Conservation (phyloP, 2,888 invertebrate species). For the Terebella lapidaria region DNA sequence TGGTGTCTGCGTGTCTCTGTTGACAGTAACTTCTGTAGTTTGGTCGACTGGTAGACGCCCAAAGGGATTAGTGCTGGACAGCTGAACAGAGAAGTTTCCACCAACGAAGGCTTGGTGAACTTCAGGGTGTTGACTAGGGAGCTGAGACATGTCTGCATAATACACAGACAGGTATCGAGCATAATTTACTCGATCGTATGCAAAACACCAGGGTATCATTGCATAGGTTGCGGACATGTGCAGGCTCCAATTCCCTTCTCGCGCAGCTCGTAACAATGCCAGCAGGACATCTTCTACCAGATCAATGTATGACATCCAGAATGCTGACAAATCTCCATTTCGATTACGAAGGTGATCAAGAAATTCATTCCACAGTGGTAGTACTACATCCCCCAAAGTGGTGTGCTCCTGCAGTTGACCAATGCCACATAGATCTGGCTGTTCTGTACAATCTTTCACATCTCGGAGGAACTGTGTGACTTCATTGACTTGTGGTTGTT, state of each 20-base stretch:
- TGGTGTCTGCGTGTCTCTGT: conserved; percentile 16
- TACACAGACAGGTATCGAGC: conserved; percentile 19
- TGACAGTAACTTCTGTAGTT: conserved; percentile 14
- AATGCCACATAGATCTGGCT: not conserved
- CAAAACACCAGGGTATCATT: conserved; percentile 15
- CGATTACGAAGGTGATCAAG: conserved; percentile 6
- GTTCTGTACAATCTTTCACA: not conserved
- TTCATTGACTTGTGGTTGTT: not conserved
- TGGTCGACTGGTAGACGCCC: conserved; percentile 25
- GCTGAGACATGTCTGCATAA: conserved; percentile 21
- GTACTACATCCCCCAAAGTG: no score
- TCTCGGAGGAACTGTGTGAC: not conserved
- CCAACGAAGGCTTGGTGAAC: conserved; percentile 9
- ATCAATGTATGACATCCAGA: conserved; percentile 12
- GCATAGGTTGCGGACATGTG: conserved; percentile 5
- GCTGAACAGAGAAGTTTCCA: conserved; percentile 23
- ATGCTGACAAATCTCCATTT: conserved; percentile 6
- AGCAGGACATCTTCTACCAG: conserved; percentile 11
- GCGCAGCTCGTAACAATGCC: conserved; percentile 9
- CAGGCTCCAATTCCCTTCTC: conserved; percentile 12
- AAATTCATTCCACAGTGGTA: conserved; percentile 12
- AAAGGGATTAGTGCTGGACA: conserved; percentile 21
- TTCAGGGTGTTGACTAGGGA: conserved; percentile 13
- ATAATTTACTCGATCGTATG: conserved; percentile 14
- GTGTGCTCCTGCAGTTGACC: no score